Evolutionary conservation across 2,888 invertebrate species (phyloP).

Genomic region (Nudaria mundana): DNA sequence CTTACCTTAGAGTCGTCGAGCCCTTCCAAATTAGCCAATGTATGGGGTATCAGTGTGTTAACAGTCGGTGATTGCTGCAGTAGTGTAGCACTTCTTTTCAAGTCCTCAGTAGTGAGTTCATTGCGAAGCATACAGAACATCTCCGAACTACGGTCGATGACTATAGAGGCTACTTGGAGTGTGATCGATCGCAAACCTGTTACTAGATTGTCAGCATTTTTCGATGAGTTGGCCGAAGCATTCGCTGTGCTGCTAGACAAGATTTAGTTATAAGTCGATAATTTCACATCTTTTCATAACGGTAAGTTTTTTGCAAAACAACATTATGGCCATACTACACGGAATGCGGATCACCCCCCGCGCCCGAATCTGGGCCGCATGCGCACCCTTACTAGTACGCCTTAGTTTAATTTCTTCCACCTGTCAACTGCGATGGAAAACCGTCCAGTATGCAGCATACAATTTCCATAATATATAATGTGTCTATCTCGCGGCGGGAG

Average conservation of each 20-base stretch:
- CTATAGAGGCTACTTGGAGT: conserved; percentile 87
- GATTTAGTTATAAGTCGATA: neutral
- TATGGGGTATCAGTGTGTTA: conserved; percentile 90
- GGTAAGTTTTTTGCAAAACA: too few species aligned
- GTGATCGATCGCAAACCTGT: conserved; percentile 71
- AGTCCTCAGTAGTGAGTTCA: conserved; percentile 77
- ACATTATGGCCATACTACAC: too few species aligned
- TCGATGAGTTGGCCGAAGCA: conserved; percentile 37
- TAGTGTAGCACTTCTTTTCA: conserved; percentile 54
- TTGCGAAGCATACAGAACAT: conserved; percentile 89
- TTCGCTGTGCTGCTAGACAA: conserved; percentile 30
- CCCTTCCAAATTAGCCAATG: conserved; percentile 92
- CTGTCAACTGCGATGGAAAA: too few species aligned
- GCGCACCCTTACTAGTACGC: too few species aligned
- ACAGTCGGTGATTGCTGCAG: conserved; percentile 79
- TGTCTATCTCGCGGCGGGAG: too few species aligned
- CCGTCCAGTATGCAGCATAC: too few species aligned
- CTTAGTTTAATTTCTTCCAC: too few species aligned
- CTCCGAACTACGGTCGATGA: conserved; percentile 89
- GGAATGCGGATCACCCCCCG: too few species aligned
- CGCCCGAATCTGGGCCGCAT: too few species aligned
- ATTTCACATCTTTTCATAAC: too few species aligned
- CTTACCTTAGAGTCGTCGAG: conserved; percentile 89
- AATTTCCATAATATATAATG: too few species aligned
- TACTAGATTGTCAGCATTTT: conserved; percentile 50